Evolutionary conservation across 2,888 invertebrate genomes (phyloP), one percentile per base, ranked within the genome.

Genomic region (Tachina fera): DNA sequence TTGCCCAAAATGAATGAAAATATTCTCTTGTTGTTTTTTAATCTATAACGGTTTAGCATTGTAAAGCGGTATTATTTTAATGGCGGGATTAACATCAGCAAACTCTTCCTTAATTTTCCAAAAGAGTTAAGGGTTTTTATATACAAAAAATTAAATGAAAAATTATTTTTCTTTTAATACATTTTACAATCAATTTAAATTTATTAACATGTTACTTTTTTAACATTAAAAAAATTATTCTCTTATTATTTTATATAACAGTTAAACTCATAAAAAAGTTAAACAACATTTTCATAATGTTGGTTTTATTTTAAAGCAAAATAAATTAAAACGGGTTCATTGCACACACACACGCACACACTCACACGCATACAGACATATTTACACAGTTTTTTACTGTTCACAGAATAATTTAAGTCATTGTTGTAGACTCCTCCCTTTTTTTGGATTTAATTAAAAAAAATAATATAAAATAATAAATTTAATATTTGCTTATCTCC

Each of bases 81-180:
- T 58, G 60, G 6, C 31, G 65, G 71, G 60, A 67, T 78, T 83
- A 83, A 83, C 70, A 75, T 47, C 9, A 1, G 11, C 39, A 79
- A 70, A 60, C 79, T 65, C 65, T 70, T 75, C 0, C 0, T 9
- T 63, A 56, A 56, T 58, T 49, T 22, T 39, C 47, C 51, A 71
- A 58, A 83, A 84, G 75, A 83, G 83, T 83, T 83, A 58, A 77
- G 61, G 14, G 49, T 31, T 45, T 47, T 60, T 53, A 13, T 10
- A 31, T 51, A 31, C 31, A 39, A 39, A 19, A 68, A 16, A 49
- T 45, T 6, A 3, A 31, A 31, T 31, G 6, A 31, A 31, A 31
- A 31, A 6, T 6, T 31, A 31, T 31, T 0, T 31, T n/a, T 39
- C 16, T 31, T n/a, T n/a, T 19, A 49, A 16, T 8, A 31, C 14